Base-by-base conservation (phyloP, 2,888 invertebrate species). In the Scaptomyza reducta region DNA sequence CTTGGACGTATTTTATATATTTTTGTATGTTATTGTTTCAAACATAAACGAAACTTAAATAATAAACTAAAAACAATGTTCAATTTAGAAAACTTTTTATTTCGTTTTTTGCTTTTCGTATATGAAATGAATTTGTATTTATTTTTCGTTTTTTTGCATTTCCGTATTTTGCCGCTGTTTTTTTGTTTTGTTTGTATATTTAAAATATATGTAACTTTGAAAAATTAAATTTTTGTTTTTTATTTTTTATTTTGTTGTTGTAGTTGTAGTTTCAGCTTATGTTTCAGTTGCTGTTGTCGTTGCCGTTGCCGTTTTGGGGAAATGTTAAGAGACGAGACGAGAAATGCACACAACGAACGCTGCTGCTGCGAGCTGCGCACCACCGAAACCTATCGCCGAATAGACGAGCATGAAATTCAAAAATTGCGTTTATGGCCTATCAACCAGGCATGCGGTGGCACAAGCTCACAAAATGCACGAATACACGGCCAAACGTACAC, bases 341-440 rank as follows among this genome's bases (percentile, higher is more conserved):
- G 89, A 88, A 90, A 89, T 91, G 91, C 91, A 90, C 88, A 88
- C 87, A 89, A 85, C 82, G 75, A 73, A 77, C 75, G 83, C 78
- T 81, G 77, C 87, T 85, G 79, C 88, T 90, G 88, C 90, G 89
- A 91, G 90, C 84, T 81, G 86, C 91, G 91, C 92, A 91, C 91
- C 90, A 91, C 91, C 92, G 91, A 91, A 91, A 92, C 91, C 92
- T 91, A 91, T 91, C 89, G 90, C 92, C 91, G 91, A 92, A 92
- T 91, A 91, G 91, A 91, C 90, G 90, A 90, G 89, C 90, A 90
- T 90, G 87, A 91, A 90, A 83, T 90, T 90, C 87, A 88, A 89
- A 90, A 91, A 90, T 90, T 91, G 91, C 91, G 91, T 91, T 91
- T 91, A 87, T 85, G 89, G 89, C 76, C 78, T 79, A 79, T 70